Conservation (phyloP, 2,888 invertebrate species). For the Campoplex nolae region DNA sequence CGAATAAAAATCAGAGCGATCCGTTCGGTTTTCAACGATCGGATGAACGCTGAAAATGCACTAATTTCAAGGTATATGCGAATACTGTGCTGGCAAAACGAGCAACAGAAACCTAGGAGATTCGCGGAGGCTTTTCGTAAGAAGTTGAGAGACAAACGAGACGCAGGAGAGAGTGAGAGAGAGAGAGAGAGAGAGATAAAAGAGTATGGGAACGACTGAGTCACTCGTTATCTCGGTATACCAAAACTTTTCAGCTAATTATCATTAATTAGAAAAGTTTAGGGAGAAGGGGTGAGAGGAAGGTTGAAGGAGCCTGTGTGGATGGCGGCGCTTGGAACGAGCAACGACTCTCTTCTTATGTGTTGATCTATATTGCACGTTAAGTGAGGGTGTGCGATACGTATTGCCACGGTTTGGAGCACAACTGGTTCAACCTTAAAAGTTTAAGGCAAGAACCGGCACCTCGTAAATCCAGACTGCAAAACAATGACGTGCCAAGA, state of each 20-base stretch:
- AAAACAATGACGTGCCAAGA: conserved; percentile 73
- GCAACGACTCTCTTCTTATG: conserved; percentile 52
- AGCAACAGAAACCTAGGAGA: conserved; percentile 14
- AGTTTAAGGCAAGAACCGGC: conserved; percentile 73
- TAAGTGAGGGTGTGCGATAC: conserved; percentile 32
- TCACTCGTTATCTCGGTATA: conserved; percentile 80
- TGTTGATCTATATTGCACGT: background rate
- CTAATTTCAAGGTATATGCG: background rate
- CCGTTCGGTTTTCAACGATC: background rate
- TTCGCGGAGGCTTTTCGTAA: conserved; percentile 18
- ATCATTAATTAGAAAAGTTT: conserved; percentile 84
- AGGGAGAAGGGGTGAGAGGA: conserved; percentile 49
- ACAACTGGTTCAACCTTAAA: conserved; percentile 69
- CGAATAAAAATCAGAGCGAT: conserved; percentile 4
- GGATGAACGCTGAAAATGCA: background rate
- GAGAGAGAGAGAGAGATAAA: conserved; percentile 18
- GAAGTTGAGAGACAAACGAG: conserved; percentile 61
- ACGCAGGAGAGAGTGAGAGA: conserved; percentile 42
- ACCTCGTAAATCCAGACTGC: conserved; percentile 70
- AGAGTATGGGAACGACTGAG: conserved; percentile 37
- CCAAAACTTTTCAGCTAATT: conserved; percentile 79
- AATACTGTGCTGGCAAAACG: background rate
- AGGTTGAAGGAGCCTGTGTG: conserved; percentile 24
- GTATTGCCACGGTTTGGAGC: conserved; percentile 46
- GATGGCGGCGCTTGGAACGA: conserved; percentile 60